A percentile compares a stretch with the other conserved stretches of the same genome.
Evolutionary conservation across 2,888 invertebrate species (phyloP).

Genomic region (Ellobium chinense): DNA sequence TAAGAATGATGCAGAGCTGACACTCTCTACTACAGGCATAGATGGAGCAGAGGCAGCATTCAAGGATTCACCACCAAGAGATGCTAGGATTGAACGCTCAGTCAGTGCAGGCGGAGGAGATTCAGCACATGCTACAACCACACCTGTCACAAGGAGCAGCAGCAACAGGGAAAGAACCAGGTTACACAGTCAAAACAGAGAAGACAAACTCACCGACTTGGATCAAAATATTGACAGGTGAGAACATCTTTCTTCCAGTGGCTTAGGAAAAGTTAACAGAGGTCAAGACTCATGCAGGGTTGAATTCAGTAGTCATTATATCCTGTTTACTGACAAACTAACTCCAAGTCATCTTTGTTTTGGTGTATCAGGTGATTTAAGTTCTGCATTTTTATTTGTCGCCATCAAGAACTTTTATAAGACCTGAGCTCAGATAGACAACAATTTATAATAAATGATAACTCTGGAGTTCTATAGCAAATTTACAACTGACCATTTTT

Average conservation of each 20-base stretch:
- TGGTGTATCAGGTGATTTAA: too few relatives aligned
- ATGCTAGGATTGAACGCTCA: not conserved
- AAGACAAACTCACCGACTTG: conserved; percentile 38
- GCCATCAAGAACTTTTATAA: too few relatives aligned
- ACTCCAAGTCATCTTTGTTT: too few relatives aligned
- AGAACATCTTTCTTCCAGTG: not conserved
- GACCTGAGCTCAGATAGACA: too few relatives aligned
- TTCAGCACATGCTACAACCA: not conserved
- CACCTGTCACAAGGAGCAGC: not conserved
- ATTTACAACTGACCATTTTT: too few relatives aligned
- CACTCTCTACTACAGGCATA: not conserved
- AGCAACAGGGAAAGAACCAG: not conserved
- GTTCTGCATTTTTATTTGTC: too few relatives aligned
- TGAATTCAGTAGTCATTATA: too few relatives aligned
- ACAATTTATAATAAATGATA: too few relatives aligned
- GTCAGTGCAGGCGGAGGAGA: not conserved
- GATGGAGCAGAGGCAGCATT: not conserved
- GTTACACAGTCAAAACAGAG: not conserved
- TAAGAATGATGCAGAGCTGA: conserved; percentile 45
- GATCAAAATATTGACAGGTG: conserved; percentile 45
- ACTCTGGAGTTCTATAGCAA: too few relatives aligned
- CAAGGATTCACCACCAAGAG: not conserved
- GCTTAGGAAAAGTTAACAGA: too few relatives aligned
- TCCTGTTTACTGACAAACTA: too few relatives aligned
- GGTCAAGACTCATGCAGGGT: too few relatives aligned